These are phyloP conservation scores for Campylorhamphus procurvoides DNA, from an alignment of 2,113 vertebrate species.

Conservation along the genomic window DNA sequence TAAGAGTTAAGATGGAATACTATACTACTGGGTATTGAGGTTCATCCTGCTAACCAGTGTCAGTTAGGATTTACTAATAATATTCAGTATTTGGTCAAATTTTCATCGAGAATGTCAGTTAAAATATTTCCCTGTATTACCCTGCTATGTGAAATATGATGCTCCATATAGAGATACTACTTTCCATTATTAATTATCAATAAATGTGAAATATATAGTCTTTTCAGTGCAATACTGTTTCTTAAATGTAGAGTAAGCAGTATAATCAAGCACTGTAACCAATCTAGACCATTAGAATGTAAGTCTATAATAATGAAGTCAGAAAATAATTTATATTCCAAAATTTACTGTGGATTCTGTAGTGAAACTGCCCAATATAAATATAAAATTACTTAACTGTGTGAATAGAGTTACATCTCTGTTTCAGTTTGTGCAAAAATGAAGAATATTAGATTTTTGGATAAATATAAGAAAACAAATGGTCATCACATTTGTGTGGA, in stretches of 20 bases:
- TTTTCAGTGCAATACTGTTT: neutral
- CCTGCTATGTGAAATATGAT: neutral
- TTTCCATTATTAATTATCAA: neutral
- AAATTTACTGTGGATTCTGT: neutral
- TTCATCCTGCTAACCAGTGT: neutral
- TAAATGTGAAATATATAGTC: neutral
- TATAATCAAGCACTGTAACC: neutral
- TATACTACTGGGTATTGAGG: neutral
- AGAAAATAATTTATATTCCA: neutral
- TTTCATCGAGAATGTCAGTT: neutral
- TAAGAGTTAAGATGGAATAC: neutral
- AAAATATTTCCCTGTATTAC: neutral
- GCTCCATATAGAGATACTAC: neutral
- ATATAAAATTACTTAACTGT: neutral
- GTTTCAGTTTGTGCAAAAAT: neutral
- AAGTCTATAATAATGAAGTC: neutral
- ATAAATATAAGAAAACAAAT: neutral
- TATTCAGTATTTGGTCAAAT: neutral
- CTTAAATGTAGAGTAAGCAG: neutral
- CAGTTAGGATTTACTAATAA: neutral
- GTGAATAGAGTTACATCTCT: neutral
- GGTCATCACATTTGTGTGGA: neutral
- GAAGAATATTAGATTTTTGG: neutral
- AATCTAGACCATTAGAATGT: neutral
- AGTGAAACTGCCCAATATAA: neutral